Evolutionary conservation across 2,888 invertebrate genomes (phyloP), one percentile per base, ranked within the genome.

Genomic region (Drosophila longiperda): DNA sequence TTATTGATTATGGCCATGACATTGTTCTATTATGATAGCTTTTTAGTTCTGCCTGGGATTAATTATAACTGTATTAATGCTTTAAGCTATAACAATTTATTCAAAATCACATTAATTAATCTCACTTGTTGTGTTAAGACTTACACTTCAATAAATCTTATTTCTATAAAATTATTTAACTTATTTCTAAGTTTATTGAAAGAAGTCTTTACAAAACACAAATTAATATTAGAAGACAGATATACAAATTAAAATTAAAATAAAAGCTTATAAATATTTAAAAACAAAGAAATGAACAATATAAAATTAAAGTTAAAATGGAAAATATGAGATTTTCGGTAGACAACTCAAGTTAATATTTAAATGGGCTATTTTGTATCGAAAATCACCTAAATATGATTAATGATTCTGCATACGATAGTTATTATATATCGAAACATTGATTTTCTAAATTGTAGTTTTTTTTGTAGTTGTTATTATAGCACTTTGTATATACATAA

Each of bases 1-100:
- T 55, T 48, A 67, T 49, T 66, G 23, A n/a, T 26, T 26, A 45
- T 36, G 26, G 33, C 17, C 32, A 53, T 38, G 17, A 26, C 33
- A 12, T 23, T 36, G 34, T 26, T 52, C 3, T 12, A 9, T 26
- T 57, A 15, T 9, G 20, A 32, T 23, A 3, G 9, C 23, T 26
- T 34, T 23, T 36, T 5, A 20, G 23, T 15, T 1, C 12, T 59
- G 12, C 6, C 5, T 48, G 12, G 12, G 12, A 26, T 26, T 26
- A 26, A 59, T 15, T n/a, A 26, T 7, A 57, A 29, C 1, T n/a
- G 29, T n/a, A 57, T 32, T 57, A 20, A 42, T 57, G 29, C 40
- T 32, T 20, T 40, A 8, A 8, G 15, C 8, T 36, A 3, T 7
- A 36, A 29, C 26, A 32, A 42, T 32, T 42, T 20, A 42, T 20